Evolutionary conservation across 2,113 vertebrate genomes (phyloP), one percentile per base, ranked within the genome.

Genomic region (Egretta garzetta): DNA sequence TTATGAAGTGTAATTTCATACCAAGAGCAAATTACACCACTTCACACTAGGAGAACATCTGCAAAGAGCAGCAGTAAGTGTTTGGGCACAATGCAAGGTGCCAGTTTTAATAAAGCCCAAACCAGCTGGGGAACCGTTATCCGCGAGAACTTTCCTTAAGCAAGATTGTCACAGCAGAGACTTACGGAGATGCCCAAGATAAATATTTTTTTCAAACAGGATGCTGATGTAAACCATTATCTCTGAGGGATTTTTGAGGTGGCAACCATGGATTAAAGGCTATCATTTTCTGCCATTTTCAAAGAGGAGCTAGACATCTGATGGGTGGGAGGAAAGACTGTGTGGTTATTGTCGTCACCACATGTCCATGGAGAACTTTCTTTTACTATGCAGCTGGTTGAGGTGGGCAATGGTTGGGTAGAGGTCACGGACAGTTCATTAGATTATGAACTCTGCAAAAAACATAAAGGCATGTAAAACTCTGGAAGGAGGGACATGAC

Each of bases 21-120:
- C 37, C 41, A 91, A 90, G 55, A 95, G 77, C 74, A 96, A 95
- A 96, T 96, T 94, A 96, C n/a, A 94, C 20, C 84, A 93, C 86
- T 95, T 96, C 70, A 88, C 68, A 74, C 37, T 28, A 88, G 55
- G 30, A 91, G 39, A 96, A 59, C 76, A 93, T 96, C 93, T 95
- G 84, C 79, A 88, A 89, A 93, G 37, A 91, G 41, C 68, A 96
- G 81, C 62, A 85, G 20, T 80, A 89, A 96, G 49, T 52, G 58
- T 64, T 14, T 53, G 53, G 73, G 66, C 53, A 91, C 37, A 91
- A 82, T 35, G 27, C 50, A 90, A 94, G 66, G 41, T 82, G 77
- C 55, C 74, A 76, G 41, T 86, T 95, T 83, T 86, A 88, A 94
- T 85, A 82, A 85, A 93, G 50, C n/a, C 79, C 6, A 4, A 80